A percentile compares a stretch with the other conserved stretches of the same genome.
Conservation (phyloP, 2,797 vertebrate species). For the Phrynocephalus forsythii region DNA sequence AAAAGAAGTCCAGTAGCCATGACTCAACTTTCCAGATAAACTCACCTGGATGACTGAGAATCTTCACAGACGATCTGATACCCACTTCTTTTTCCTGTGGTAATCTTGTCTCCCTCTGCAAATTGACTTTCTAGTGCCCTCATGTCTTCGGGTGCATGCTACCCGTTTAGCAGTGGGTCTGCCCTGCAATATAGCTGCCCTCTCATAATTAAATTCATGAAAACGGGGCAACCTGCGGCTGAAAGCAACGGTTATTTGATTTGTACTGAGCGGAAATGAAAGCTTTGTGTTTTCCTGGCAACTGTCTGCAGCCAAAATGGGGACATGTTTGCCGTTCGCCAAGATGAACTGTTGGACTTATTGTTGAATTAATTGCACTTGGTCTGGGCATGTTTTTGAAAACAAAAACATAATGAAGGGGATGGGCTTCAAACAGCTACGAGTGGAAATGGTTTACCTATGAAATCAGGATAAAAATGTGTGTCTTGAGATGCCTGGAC, state of each 20-base stretch:
- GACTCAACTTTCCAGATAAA: too few species aligned
- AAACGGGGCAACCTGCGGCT: constrained; percentile 52
- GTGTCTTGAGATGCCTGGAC: not conserved
- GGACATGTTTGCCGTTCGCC: constrained; percentile 57
- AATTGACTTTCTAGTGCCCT: not conserved
- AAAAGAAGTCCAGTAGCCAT: too few species aligned
- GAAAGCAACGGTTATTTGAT: constrained; percentile 51
- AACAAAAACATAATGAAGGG: not conserved
- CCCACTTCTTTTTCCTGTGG: not conserved
- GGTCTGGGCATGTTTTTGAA: constrained; percentile 32
- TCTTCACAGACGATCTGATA: not conserved
- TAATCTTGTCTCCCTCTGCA: not conserved
- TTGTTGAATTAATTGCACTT: constrained; percentile 59
- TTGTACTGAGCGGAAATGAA: constrained; percentile 54
- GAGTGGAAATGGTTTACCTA: too few species aligned
- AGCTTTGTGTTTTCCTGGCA: constrained; percentile 47
- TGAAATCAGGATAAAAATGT: not conserved
- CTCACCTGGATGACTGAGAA: too few species aligned
- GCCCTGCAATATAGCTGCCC: constrained; percentile 14
- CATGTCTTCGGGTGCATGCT: not conserved
- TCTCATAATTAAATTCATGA: constrained; percentile 58
- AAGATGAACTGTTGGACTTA: constrained; percentile 50
- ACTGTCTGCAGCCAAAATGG: constrained; percentile 28
- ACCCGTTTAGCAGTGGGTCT: not conserved
- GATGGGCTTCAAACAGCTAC: not conserved